Evolutionary conservation across 2,888 invertebrate genomes (phyloP).

Genomic region (Eugnorisma glareosa): DNA sequence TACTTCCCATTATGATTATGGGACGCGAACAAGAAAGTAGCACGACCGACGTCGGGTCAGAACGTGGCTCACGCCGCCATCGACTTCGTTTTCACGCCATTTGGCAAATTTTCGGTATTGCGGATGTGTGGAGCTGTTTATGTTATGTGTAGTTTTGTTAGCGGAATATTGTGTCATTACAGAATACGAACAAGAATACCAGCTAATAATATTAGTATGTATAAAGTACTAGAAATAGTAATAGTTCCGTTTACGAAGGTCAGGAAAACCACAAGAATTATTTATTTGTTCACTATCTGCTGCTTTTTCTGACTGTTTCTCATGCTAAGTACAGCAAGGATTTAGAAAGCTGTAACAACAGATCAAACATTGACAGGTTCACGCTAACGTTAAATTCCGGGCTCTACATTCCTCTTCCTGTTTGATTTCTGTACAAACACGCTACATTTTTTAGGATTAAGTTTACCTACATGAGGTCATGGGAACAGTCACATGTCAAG

Average conservation of each 20-base stretch:
- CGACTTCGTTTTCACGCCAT: conserved; percentile 81
- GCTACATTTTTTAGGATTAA: conserved; percentile 60
- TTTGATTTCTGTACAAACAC: conserved; percentile 79
- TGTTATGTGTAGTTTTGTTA: conserved; percentile 8
- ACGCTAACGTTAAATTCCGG: conserved; percentile 82
- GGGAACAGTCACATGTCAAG: conserved; percentile 33
- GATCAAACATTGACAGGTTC: conserved; percentile 83
- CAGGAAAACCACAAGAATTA: conserved; percentile 6
- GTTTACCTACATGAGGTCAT: conserved; percentile 42
- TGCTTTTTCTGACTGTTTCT: conserved; percentile 14
- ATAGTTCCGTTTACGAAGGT: conserved; percentile 44
- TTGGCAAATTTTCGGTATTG: conserved; percentile 72
- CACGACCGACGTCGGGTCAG: conserved; percentile 77
- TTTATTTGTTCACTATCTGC: background rate
- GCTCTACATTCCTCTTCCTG: conserved; percentile 83
- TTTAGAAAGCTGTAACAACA: conserved; percentile 85
- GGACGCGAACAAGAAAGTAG: conserved; percentile 84
- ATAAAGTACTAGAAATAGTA: conserved; percentile 23
- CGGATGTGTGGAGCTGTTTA: conserved; percentile 29
- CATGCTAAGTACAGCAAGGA: conserved; percentile 74
- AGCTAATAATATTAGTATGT: conserved; percentile 38
- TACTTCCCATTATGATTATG: conserved; percentile 86
- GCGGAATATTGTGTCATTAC: conserved; percentile 17
- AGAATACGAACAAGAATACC: conserved; percentile 14
- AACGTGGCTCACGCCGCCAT: conserved; percentile 75